Evolutionary conservation across 2,888 invertebrate species (phyloP), one percentile per base, ranked within the genome.

Genomic region (Amphipoea oculea): DNA sequence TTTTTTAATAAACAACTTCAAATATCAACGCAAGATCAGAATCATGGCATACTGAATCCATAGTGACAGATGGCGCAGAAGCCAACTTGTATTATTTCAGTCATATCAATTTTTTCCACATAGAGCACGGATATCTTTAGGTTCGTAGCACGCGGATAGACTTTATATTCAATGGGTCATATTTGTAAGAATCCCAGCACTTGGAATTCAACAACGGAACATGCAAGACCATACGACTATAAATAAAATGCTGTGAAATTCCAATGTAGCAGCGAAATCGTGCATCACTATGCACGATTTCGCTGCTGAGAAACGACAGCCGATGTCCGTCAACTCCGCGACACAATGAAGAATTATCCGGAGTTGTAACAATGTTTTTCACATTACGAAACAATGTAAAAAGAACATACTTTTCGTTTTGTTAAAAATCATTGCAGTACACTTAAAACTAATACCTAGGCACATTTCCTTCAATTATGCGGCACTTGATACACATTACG

Each of bases 381-480:
- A 23, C 20, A 67, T 2, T 65, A 51, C n/a, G 11, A 82, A 66
- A 60, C 14, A n/a, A 36, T 60, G 9, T 45, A n/a, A 3, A 67
- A 76, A 57, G 0, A 67, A 40, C 2, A 20, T 12, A 67, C 40
- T 48, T 63, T 63, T 42, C 0, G 29, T 63, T 48, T 20, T 45
- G 12, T 57, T 40, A 12, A 65, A 68, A 77, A 66, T 42, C 57
- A 83, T 83, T 84, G 79, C 86, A 73, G 75, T 29, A 83, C 66
- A 83, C 60, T 82, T 60, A 62, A 62, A 85, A 73, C 12, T 67
- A 67, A 57, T 54, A 78, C 69, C 66, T 45, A 60, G 79, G 83
- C 72, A 70, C 66, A 73, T 79, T 83, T 45, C 45, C 69, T 62
- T 70, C 69, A 83, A 84, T 86, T 86, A 84, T 86, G 86, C 84